Evolutionary conservation across 2,797 vertebrate species (phyloP), one percentile per base, ranked within the genome.

Genomic region (Leuciscus waleckii): DNA sequence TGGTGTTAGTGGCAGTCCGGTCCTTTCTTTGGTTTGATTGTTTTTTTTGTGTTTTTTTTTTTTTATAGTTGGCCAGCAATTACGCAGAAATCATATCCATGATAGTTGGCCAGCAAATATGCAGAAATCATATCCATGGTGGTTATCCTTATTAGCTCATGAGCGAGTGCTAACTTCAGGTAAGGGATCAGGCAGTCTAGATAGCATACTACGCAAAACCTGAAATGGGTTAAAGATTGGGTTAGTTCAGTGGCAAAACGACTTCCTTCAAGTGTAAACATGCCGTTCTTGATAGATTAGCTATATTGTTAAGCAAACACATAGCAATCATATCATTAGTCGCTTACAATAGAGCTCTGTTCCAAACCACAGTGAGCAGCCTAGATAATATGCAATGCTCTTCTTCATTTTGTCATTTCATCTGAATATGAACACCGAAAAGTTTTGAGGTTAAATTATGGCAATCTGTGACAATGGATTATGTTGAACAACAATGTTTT

Each of bases 201-300:
- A 97, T 95, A 94, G 96, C 94, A 93, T 98, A 97, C 96, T 99
- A 99, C 96, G 97, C 96, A 95, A 95, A 95, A 99, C 98, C 98
- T 99, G 97, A 98, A 99, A 99, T 94, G 96, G 97, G 96, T 97
- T 96, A 99, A 96, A 99, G 95, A 98, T 91, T 93, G 94, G 93
- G 96, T 98, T 97, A 97, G 97, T 97, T 92, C 85, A 94, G 79
- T 61, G 56, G 68, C 56, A 86, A 68, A 84, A 81, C 4, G 26
- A 71, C 86, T 86, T 54, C 43, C 39, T 87, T 78, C 46, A 77
- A 88, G 74, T 26, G 54, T 71, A 85, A 63, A 51, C 85, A 82
- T 87, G 87, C 87, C 68, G 54, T 68, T 81, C 71, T 83, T 69
- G 68, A 73, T 35, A 10, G n/a, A 78, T 79, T 85, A 46, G 81